Evolutionary conservation across 2,113 vertebrate genomes (phyloP), one percentile per base, ranked within the genome.

Genomic region (Riparia riparia): DNA sequence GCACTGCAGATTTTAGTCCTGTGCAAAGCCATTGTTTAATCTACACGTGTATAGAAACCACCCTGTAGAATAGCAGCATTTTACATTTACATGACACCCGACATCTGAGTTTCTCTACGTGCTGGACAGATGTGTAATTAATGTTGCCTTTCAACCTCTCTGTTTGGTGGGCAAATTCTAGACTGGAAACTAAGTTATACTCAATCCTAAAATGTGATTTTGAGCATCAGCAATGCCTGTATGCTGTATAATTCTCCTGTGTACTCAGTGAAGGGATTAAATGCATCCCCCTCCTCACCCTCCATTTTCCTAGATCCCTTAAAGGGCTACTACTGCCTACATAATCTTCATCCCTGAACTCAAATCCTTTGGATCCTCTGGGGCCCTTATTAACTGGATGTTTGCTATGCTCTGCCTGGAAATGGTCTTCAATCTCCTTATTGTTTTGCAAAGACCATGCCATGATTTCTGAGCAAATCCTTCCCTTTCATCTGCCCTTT

Each of bases 151-250:
- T 96, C 91, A 82, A 65, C 77, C 49, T 85, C 72, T 96, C 89
- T 91, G 60, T 90, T 95, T 93, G 91, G 90, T 88, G 56, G 84
- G 90, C 95, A 96, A 96, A 96, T 96, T 94, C 93, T 95, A 92
- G 73, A 47, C 73, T 89, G 53, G 42, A 24, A 93, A 57, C 7
- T 1, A 97, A 95, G 85, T 94, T 87, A 68, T 77, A 66, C 84
- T 90, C 69, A 83, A 69, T 44, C 50, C 26, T 91, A 90, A 84
- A 7, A 90, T 12, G 78, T 76, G 82, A 82, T 57, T 51, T 49
- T 88, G 70, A 96, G 53, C 76, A 88, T 92, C 50, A 53, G 84
- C 68, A 79, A 26, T 81, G 58, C 13, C 41, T 80, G 41, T 47
- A 68, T 24, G 39, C 74, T 80, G 69, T 37, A 57, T 79, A 70